Base-by-base conservation (phyloP, 2,888 invertebrate genomes). In the Alsophila aescularia region DNA sequence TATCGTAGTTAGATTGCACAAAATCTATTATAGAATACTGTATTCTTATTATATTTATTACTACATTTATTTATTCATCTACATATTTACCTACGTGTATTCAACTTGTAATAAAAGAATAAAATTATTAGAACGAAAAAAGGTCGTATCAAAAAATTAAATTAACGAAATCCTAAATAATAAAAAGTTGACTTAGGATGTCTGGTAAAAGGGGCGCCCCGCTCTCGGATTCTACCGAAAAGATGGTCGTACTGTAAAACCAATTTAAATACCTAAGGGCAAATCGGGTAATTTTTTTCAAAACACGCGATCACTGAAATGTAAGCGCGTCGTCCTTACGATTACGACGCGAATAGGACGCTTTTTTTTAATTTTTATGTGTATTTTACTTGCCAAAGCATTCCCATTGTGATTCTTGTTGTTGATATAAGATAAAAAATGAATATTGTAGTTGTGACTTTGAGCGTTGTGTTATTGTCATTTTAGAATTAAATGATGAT, bases 401-500 rank as follows among this genome's bases (percentile, higher is more conserved):
- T 67, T 63, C 64, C 64, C 58, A 70, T 67, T 75, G 77, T 77
- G 76, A 75, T 69, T 58, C 50, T 58, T 60, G 70, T 62, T 67
- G 69, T 69, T 74, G 77, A 73, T 77, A 74, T 70, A 72, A 73
- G 68, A 67, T 68, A 66, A 69, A 74, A 73, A 71, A 70, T 77
- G 71, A 77, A 69, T 60, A 66, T 66, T 78, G 85, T 87, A 89
- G 90, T 90, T 90, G 89, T 90, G 90, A 88, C 75, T 69, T 83
- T 69, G 80, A 58, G 87, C 82, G 90, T 90, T 90, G 90, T 90
- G 90, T 89, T 87, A 76, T 74, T 74, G 50, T 54, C 79, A 79
- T 82, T 81, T 70, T 83, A 83, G 78, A 66, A 67, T 78, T 37
- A 49, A 45, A 53, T 60, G 49, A 62, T 81, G 73, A 85, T 80